Conservation (phyloP, 2,888 invertebrate species). For the Cartodere bifasciata region DNA sequence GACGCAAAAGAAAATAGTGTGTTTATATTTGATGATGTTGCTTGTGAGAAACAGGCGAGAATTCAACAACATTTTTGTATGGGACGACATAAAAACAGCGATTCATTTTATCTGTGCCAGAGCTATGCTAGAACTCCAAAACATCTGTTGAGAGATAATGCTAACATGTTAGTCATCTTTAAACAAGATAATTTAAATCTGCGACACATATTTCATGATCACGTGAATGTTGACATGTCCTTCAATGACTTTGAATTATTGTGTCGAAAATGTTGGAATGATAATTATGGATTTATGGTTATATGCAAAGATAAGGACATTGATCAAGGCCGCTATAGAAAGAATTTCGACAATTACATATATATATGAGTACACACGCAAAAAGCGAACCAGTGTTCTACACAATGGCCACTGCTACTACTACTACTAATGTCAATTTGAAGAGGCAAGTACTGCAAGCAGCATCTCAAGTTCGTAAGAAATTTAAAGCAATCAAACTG, state of each 20-base stretch:
- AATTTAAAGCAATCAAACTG: too few species aligned
- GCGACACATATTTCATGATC: slow-evolving; percentile 17
- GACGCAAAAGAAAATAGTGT: slow-evolving; percentile 21
- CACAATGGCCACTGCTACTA: too few species aligned
- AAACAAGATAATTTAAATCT: slow-evolving; percentile 25
- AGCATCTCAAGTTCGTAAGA: too few species aligned
- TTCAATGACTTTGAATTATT: slow-evolving; percentile 18
- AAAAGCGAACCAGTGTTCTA: too few species aligned
- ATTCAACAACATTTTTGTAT: slow-evolving; percentile 24
- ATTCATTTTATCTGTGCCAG: slow-evolving; percentile 26
- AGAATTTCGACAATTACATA: slow-evolving; percentile 18
- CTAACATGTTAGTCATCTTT: slow-evolving; percentile 23
- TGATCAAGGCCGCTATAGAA: slow-evolving; percentile 21
- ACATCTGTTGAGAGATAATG: slow-evolving; percentile 26
- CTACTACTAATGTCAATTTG: too few species aligned
- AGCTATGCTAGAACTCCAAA: slow-evolving; percentile 25
- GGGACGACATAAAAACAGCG: slow-evolving; percentile 23
- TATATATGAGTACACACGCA: slow-evolving; percentile 1
- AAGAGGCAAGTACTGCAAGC: too few species aligned
- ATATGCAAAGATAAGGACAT: slow-evolving; percentile 20
- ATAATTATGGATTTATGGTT: slow-evolving; percentile 18
- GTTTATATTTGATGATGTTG: slow-evolving; percentile 28
- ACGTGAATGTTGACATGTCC: slow-evolving; percentile 15
- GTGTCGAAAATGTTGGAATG: slow-evolving; percentile 20
- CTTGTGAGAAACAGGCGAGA: slow-evolving; percentile 19